Conservation (phyloP, 2,113 vertebrate species). For the Etheostoma spectabile region DNA sequence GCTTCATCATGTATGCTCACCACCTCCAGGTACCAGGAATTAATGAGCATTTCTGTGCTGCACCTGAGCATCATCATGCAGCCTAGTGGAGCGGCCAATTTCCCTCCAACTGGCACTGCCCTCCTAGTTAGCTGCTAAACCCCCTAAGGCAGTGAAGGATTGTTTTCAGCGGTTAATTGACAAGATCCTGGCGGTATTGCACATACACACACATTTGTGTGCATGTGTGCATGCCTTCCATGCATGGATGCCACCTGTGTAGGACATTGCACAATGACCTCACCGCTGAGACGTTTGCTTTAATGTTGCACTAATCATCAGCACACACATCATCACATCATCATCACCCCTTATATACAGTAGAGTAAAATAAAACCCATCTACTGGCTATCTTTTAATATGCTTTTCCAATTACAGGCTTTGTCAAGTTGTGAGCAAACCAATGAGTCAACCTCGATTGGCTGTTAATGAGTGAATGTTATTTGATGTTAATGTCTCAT, state of each 20-base stretch:
- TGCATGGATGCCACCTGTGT: neutral
- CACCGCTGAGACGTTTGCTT: slow-evolving; percentile 29
- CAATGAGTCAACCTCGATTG: slow-evolving; percentile 20
- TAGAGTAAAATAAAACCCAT: slow-evolving; percentile 44
- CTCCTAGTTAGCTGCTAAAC: slow-evolving; percentile 69
- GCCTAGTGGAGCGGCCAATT: slow-evolving; percentile 67
- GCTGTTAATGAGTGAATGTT: slow-evolving; percentile 30
- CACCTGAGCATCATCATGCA: slow-evolving; percentile 75
- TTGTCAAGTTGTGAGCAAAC: slow-evolving; percentile 3
- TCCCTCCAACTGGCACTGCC: slow-evolving; percentile 68
- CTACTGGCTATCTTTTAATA: slow-evolving; percentile 25
- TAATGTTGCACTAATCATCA: slow-evolving; percentile 20
- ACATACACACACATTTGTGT: slow-evolving; percentile 26
- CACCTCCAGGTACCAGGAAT: slow-evolving; percentile 61
- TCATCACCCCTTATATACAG: slow-evolving; percentile 28
- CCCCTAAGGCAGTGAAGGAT: slow-evolving; percentile 67
- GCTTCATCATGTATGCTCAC: slow-evolving; percentile 53
- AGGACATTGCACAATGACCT: slow-evolving; percentile 36
- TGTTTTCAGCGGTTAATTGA: slow-evolving; percentile 77
- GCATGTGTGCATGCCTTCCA: neutral
- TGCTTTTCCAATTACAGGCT: slow-evolving; percentile 36
- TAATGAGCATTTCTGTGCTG: slow-evolving; percentile 71
- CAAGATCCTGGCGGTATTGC: slow-evolving; percentile 67
- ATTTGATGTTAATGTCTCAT: slow-evolving; percentile 9
- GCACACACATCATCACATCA: neutral